phyloP scores from a whole-genome alignment of 2,797 vertebrate genomes.

The Danionella dracula region DNA sequence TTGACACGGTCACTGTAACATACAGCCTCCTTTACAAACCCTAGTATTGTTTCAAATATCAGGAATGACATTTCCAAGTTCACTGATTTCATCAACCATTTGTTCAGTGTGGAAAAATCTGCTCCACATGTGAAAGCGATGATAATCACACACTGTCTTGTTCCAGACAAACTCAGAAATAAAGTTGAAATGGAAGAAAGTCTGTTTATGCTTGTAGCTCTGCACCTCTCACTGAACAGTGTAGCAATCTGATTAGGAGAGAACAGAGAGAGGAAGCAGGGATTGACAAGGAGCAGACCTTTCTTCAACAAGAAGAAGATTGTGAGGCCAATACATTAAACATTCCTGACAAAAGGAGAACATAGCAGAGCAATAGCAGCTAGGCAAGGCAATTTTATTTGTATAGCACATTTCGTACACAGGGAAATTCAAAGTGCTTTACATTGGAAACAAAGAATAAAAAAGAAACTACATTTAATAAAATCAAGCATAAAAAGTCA shows the following conservation, averaged over 20 bases:
- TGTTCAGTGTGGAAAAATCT: no score
- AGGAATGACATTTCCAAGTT: neutral
- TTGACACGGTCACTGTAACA: neutral
- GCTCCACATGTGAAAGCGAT: no score
- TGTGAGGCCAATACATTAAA: conserved; percentile 36
- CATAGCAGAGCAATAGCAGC: no score
- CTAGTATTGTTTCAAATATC: neutral
- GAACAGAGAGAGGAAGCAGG: conserved; percentile 20
- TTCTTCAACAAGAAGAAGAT: conserved; percentile 41
- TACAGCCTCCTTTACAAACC: neutral
- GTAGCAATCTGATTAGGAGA: conserved; percentile 55
- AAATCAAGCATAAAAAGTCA: no score
- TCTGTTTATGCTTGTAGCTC: neutral
- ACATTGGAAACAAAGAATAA: no score
- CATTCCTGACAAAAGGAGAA: conserved; percentile 22
- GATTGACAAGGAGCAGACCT: conserved; percentile 56
- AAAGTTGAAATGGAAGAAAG: neutral
- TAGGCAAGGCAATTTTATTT: no score
- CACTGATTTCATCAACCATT: no score
- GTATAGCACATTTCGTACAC: no score
- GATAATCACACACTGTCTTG: no score
- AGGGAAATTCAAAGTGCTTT: no score
- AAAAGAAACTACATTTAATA: no score
- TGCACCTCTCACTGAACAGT: neutral
- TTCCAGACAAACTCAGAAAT: no score